A percentile compares a stretch with the other conserved stretches of the same genome.
Evolutionary conservation across 2,797 vertebrate genomes (phyloP).

Genomic region (Semotilus atromaculatus): DNA sequence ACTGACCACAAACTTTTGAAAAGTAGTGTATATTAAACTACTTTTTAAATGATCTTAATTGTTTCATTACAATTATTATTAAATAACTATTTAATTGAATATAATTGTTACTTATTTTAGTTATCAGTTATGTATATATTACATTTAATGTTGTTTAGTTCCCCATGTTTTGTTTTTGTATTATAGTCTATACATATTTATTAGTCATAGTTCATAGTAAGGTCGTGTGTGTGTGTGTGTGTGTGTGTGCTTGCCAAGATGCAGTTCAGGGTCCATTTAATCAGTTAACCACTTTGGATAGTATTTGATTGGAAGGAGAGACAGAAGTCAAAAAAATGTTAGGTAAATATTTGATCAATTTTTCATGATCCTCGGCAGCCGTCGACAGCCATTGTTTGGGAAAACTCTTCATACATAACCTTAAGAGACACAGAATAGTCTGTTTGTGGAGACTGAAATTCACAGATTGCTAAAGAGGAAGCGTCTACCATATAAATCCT

Average conservation of each 20-base stretch:
- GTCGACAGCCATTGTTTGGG: neutral
- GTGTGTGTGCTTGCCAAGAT: slow-evolving; percentile 27
- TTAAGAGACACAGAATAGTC: neutral
- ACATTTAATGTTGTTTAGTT: neutral
- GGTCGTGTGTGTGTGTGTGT: neutral
- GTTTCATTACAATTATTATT: neutral
- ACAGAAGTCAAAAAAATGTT: neutral
- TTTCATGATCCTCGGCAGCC: slow-evolving; percentile 37
- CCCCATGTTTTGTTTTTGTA: neutral
- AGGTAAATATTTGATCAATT: slow-evolving; percentile 45
- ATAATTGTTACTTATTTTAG: neutral
- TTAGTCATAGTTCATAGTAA: neutral
- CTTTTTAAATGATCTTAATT: neutral
- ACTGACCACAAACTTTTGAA: neutral
- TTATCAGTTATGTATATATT: neutral
- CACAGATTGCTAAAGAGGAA: neutral
- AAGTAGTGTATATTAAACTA: neutral
- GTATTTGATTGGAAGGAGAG: slow-evolving; percentile 19
- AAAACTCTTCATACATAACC: neutral
- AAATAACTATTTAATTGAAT: neutral
- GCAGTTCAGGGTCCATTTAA: slow-evolving; percentile 39
- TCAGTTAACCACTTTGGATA: slow-evolving; percentile 23
- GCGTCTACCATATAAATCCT: neutral
- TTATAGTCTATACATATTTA: neutral
- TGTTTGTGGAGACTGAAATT: slow-evolving; percentile 3